Base-by-base conservation (phyloP, 2,888 invertebrate species). In the Drosophila borborema region DNA sequence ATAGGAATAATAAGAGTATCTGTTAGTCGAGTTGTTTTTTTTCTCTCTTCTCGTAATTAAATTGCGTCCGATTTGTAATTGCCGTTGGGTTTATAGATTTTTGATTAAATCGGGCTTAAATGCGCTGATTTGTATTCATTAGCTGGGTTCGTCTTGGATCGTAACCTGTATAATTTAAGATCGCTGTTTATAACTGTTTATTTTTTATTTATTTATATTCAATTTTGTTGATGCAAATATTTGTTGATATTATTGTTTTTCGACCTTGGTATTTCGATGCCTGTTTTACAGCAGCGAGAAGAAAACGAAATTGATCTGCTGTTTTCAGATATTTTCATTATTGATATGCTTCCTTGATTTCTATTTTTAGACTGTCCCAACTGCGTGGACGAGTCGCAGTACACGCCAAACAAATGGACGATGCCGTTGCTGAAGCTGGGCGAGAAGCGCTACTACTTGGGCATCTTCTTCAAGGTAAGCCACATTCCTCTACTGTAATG, bases 401-500 rank as follows among this genome's bases (percentile, higher is more conserved):
- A 95, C 41, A 94, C 96, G 43, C 86, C 86, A 76, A 96, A 96
- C 91, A 95, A 97, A 92, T 98, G 97, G 97, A 97, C 97, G 61
- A 98, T 98, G 98, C 98, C 98, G 12, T 94, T 98, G 69, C 94
- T 97, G 80, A 97, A 97, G 92, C 95, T 97, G 53, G 98, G 98
- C 49, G 97, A 97, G 91, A 98, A 98, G 93, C 94, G 96, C 90
- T 98, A 98, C 92, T 98, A 98, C 92, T 94, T 98, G 89, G 98
- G 98, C 91, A 98, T 98, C 93, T 98, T 98, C 94, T 98, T 98
- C 94, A 98, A 97, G 97, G 98, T 98, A 95, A 94, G 93, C 91
- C 16, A 74, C 90, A 91, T 91, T 92, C 91, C 85, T 69, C 28
- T 76, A 73, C 73, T 72, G 77, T 70, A 83, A 72, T 72, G 77